A percentile compares a stretch with the other conserved stretches of the same genome.
Conservation (phyloP, 2,797 vertebrate genomes). For the Premnoplex brunnescens region DNA sequence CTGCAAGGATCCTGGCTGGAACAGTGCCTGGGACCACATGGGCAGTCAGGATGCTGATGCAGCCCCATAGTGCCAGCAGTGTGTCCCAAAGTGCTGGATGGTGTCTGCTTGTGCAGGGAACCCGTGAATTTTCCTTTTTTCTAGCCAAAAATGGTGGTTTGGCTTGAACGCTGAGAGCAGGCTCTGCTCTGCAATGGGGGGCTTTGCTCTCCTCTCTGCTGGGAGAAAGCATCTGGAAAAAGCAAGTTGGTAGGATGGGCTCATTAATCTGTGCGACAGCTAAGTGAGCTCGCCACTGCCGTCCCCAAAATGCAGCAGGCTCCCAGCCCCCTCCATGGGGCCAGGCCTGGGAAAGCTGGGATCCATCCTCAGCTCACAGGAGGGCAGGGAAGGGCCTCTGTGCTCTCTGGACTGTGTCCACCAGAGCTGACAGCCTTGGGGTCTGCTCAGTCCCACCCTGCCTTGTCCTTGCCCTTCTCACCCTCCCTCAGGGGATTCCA, state of each 20-base stretch:
- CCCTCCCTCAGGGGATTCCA: not conserved
- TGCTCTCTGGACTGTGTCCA: not conserved
- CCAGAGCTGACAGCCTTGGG: not conserved
- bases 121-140: no score
- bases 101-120: no score
- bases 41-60: no score
- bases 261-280: fast-evolving
- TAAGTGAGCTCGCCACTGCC: fast-evolving
- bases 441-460: not conserved
- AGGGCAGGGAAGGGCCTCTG: not conserved
- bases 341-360: not conserved
- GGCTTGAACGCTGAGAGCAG: not conserved
- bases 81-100: no score
- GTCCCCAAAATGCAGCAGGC: not conserved
- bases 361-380: fast-evolving
- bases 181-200: not conserved
- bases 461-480: not conserved
- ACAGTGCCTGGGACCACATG: no score
- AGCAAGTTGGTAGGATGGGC: not conserved
- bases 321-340: not conserved
- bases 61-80: no score
- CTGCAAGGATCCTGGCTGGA: no score
- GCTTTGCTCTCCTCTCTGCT: not conserved
- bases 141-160: not conserved
- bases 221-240: not conserved